Conservation (phyloP, 2,113 vertebrate species). For the Erinaceus europaeus region DNA sequence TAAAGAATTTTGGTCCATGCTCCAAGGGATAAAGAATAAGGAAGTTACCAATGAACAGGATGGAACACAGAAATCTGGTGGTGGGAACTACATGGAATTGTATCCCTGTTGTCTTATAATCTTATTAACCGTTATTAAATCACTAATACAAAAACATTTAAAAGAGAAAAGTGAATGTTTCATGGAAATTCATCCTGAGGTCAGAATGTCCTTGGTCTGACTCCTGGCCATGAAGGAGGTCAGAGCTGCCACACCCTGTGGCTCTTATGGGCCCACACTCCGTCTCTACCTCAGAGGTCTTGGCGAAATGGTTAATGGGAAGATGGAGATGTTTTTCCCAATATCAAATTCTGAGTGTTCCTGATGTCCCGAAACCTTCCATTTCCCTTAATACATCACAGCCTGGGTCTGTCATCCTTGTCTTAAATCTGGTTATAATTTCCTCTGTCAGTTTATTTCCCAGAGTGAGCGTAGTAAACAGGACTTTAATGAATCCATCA, state of each 20-base stretch:
- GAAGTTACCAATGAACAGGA: too few relatives aligned
- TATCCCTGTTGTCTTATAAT: too few relatives aligned
- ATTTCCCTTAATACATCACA: constrained; percentile 47
- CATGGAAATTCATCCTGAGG: constrained; percentile 10
- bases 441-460: constrained; percentile 70
- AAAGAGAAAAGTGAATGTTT: too few relatives aligned
- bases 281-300: not conserved
- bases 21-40: too few relatives aligned
- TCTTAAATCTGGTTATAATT: constrained; percentile 69
- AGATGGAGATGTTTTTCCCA: not conserved
- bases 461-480: constrained; percentile 56
- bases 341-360: not conserved
- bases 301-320: not conserved
- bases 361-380: constrained; percentile 9
- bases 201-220: constrained; percentile 33
- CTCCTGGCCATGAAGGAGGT: not conserved
- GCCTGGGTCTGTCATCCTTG: constrained; percentile 54
- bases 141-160: too few relatives aligned
- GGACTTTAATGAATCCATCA: constrained; percentile 62
- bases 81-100: too few relatives aligned
- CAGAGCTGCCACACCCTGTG: not conserved
- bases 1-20: too few relatives aligned
- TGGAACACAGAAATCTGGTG: too few relatives aligned
- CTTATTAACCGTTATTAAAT: too few relatives aligned
- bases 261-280: not conserved